A percentile compares a stretch with the other conserved stretches of the same genome.
Conservation (phyloP, 2,113 vertebrate genomes). For the Ammodytes marinus region DNA sequence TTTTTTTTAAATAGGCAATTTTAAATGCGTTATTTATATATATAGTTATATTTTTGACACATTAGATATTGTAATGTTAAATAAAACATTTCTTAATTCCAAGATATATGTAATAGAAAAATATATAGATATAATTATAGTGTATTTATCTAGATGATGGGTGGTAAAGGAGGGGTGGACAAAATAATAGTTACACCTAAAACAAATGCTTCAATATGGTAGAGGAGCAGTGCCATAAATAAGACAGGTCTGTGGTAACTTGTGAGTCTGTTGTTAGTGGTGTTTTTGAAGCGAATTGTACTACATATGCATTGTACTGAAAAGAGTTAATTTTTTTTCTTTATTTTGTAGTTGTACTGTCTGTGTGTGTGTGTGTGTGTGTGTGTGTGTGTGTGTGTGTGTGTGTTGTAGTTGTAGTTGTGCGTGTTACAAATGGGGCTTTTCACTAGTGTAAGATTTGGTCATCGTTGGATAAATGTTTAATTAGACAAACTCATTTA, state of each 20-base stretch:
- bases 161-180: neutral
- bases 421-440: constrained; percentile 1
- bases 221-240: neutral
- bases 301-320: constrained; percentile 1
- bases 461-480: neutral
- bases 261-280: neutral
- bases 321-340: neutral
- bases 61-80: neutral
- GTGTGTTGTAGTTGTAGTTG: neutral
- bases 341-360: constrained; percentile 7
- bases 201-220: constrained; percentile 15
- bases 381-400: neutral
- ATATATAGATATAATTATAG: too few relatives aligned
- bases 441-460: neutral
- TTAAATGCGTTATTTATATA: neutral
- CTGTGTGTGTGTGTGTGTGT: neutral
- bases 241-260: constrained; percentile 24
- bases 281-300: neutral
- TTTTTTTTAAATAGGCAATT: neutral
- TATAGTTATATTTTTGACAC: neutral
- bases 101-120: neutral
- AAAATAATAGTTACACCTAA: constrained; percentile 22
- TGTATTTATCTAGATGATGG: neutral
- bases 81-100: neutral
- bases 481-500: neutral